phyloP scores from a whole-genome alignment of 2,797 vertebrate genomes.

The Zenarchopterus dispar region DNA sequence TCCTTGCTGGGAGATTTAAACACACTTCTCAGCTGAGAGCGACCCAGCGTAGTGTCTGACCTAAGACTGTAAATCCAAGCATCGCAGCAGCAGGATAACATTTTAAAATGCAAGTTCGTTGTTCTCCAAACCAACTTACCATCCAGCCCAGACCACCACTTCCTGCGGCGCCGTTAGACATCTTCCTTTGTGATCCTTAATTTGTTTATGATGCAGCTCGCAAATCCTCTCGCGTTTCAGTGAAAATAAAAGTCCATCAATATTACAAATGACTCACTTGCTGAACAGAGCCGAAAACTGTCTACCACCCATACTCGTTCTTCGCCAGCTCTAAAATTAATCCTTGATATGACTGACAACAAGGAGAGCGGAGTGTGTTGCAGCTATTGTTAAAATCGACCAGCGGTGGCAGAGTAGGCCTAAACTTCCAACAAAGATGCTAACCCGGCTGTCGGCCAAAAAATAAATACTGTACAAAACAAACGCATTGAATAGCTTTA shows the following conservation, averaged over 20 bases:
- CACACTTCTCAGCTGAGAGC: neutral
- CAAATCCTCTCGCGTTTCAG: conserved; percentile 57
- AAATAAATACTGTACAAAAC: conserved; percentile 76
- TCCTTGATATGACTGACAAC: conserved; percentile 45
- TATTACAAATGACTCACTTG: conserved; percentile 61
- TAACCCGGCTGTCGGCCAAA: conserved; percentile 60
- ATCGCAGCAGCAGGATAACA: neutral
- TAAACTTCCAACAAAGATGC: conserved; percentile 79
- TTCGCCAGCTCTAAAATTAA: conserved; percentile 8
- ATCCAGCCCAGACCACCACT: conserved; percentile 90
- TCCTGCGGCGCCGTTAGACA: conserved; percentile 88
- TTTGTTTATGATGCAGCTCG: conserved; percentile 41
- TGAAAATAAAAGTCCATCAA: conserved; percentile 60
- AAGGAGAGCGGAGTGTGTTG: conserved; percentile 44
- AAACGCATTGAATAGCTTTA: conserved; percentile 34
- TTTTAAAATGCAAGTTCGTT: neutral
- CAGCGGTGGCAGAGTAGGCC: conserved; percentile 75
- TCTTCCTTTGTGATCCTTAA: conserved; percentile 77
- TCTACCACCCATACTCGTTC: conserved; percentile 47
- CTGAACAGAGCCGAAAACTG: conserved; percentile 31
- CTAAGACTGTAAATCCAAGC: neutral
- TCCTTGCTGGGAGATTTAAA: conserved; percentile 41
- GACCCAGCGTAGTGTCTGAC: neutral
- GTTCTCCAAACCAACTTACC: conserved; percentile 81
- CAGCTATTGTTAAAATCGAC: conserved; percentile 88